Percentiles rank a stretch among this genome's conserved stretches.
Evolutionary conservation across 2,797 vertebrate species (phyloP).

Genomic region (Euphonia xanthogaster): DNA sequence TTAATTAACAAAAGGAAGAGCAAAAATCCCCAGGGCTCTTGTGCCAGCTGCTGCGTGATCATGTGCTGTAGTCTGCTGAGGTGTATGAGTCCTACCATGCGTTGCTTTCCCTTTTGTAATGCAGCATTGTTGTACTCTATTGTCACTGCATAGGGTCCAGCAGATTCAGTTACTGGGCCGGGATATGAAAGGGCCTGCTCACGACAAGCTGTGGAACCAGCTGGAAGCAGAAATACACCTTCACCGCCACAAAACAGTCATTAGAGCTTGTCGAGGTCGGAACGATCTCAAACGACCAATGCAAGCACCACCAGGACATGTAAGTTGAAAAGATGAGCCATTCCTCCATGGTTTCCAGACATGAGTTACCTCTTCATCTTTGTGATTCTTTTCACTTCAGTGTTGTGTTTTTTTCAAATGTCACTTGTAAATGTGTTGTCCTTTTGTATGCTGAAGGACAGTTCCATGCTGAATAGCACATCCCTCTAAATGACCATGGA

Average conservation of each 20-base stretch:
- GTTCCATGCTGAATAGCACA: background rate
- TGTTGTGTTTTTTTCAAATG: background rate
- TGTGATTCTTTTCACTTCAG: background rate
- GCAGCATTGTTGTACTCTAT: background rate
- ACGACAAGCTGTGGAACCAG: conserved; percentile 99
- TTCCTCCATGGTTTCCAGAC: background rate
- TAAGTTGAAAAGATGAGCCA: conserved; percentile 69
- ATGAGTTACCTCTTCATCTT: background rate
- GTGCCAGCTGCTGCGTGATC: rapidly evolving
- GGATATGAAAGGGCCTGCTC: conserved; percentile 98
- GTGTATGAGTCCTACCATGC: background rate
- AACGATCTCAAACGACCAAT: conserved; percentile 92
- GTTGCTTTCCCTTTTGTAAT: background rate
- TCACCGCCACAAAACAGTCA: conserved; percentile 98
- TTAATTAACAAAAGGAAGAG: background rate
- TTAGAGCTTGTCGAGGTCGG: conserved; percentile 93
- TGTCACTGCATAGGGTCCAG: conserved; percentile 83
- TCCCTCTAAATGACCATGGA: background rate
- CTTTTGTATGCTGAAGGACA: background rate
- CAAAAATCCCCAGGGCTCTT: background rate
- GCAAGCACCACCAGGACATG: conserved; percentile 90
- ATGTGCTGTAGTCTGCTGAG: background rate
- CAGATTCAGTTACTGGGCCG: conserved; percentile 96
- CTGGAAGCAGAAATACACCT: conserved; percentile 98
- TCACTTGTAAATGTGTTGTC: background rate